These are phyloP conservation scores for Agelaius tricolor DNA, from an alignment of 2,113 vertebrate genomes.

Conservation along the genomic window DNA sequence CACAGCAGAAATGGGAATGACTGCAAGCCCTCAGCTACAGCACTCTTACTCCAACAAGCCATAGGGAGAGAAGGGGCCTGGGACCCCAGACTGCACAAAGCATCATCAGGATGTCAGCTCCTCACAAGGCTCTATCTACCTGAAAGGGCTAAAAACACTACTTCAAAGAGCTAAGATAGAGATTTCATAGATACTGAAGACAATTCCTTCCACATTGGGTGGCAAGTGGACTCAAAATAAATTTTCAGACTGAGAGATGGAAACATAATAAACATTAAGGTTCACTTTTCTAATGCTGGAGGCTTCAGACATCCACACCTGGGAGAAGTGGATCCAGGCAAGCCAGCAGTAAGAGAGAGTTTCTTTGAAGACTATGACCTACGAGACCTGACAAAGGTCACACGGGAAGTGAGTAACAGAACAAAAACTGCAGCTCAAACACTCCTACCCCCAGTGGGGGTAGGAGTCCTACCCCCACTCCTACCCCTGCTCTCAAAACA, in stretches of 20 bases:
- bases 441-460: not conserved
- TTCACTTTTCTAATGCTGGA: not conserved
- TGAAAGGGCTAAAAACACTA: not conserved
- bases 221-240: not conserved
- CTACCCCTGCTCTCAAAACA: not conserved
- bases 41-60: not conserved
- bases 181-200: not conserved
- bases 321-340: not conserved
- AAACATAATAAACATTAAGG: not conserved
- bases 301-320: not conserved
- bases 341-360: not conserved
- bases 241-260: not conserved
- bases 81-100: not conserved
- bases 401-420: constrained; percentile 33
- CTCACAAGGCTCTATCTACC: not conserved
- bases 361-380: not conserved
- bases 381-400: not conserved
- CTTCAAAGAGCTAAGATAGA: not conserved
- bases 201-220: not conserved
- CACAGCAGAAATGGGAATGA: not conserved
- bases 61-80: not conserved
- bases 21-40: not conserved
- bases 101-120: not conserved
- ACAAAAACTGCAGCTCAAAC: constrained; percentile 1
- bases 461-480: no score